Conservation (phyloP, 1,140 invertebrate species). For the Drosophila erecta region DNA sequence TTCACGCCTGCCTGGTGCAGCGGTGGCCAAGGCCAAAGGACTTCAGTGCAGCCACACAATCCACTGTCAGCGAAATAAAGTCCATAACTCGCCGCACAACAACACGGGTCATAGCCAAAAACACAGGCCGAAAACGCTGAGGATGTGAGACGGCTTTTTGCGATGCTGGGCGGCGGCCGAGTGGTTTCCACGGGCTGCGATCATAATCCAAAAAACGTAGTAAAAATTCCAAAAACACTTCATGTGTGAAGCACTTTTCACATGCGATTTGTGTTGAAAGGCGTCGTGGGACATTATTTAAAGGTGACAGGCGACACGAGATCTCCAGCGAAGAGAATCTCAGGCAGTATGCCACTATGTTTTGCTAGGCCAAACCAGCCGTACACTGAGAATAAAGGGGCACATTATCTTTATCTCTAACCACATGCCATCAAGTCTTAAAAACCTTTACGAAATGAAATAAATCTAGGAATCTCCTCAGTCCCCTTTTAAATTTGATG, state of each 20-base stretch:
- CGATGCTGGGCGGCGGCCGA: conserved; percentile 20
- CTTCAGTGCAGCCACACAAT: conserved; percentile 27
- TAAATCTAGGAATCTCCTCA: too few species aligned
- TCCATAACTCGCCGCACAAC: conserved; percentile 44
- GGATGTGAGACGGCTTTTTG: conserved; percentile 26
- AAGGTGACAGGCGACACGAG: conserved; percentile 78
- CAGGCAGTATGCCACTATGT: conserved; percentile 47
- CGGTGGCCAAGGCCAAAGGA: conserved; percentile 23
- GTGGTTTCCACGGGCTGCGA: conserved; percentile 49
- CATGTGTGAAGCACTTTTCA: conserved; percentile 81
- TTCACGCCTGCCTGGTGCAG: conserved; percentile 41
- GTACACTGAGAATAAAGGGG: neutral
- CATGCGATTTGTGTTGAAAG: conserved; percentile 84
- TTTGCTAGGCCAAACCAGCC: conserved; percentile 12
- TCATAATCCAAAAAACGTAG: conserved; percentile 70
- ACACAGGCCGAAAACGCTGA: conserved; percentile 23
- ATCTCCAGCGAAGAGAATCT: conserved; percentile 62
- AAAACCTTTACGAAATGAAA: too few species aligned
- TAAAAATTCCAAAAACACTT: conserved; percentile 67
- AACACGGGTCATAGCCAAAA: conserved; percentile 11
- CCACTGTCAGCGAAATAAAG: conserved; percentile 53
- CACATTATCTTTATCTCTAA: too few species aligned
- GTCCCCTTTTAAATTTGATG: too few species aligned
- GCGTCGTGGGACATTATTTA: conserved; percentile 81
- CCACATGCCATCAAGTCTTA: too few species aligned